A percentile compares a stretch with the other conserved stretches of the same genome.
phyloP scores from a whole-genome alignment of 1,140 invertebrate genomes.

The Drosophila aff. region DNA sequence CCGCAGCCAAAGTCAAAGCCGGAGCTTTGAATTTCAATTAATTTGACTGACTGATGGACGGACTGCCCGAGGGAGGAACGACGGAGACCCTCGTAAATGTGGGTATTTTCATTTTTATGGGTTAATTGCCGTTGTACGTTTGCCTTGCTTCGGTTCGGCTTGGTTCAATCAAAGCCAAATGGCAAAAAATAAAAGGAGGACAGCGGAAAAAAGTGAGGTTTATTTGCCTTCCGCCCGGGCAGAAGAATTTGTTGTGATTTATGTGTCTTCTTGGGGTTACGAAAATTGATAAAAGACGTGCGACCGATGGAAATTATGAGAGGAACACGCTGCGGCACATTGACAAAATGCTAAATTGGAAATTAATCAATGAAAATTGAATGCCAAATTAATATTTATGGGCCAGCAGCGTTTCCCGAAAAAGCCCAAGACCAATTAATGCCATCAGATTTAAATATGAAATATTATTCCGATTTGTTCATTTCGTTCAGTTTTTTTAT shows the following conservation, averaged over 20 bases:
- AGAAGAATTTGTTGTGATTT: slow-evolving; percentile 57
- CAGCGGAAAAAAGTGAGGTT: slow-evolving; percentile 29
- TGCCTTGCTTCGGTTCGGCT: slow-evolving; percentile 26
- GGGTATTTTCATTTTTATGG: slow-evolving; percentile 79
- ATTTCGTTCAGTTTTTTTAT: slow-evolving; percentile 13
- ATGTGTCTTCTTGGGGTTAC: slow-evolving; percentile 52
- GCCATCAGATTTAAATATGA: slow-evolving; percentile 52
- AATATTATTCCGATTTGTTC: slow-evolving; percentile 40
- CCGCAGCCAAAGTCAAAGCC: slow-evolving; percentile 7
- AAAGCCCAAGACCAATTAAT: slow-evolving; percentile 60
- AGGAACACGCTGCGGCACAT: slow-evolving; percentile 43
- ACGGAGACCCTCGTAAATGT: slow-evolving; percentile 59
- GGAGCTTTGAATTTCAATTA: slow-evolving; percentile 80
- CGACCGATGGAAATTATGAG: slow-evolving; percentile 7
- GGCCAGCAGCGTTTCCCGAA: slow-evolving; percentile 40
- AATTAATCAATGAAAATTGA: slow-evolving; percentile 67
- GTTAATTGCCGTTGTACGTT: slow-evolving; percentile 78
- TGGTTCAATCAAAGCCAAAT: slow-evolving; percentile 66
- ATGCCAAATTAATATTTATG: slow-evolving; percentile 76
- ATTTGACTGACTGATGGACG: slow-evolving; percentile 57
- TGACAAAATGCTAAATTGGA: slow-evolving; percentile 74
- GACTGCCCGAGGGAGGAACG: slow-evolving; percentile 25
- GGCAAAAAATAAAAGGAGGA: slow-evolving; percentile 53
- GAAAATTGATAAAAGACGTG: slow-evolving; percentile 27
- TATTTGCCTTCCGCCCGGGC: slow-evolving; percentile 50